Base-by-base conservation (phyloP, 1,140 invertebrate genomes). In the Solen grandis region DNA sequence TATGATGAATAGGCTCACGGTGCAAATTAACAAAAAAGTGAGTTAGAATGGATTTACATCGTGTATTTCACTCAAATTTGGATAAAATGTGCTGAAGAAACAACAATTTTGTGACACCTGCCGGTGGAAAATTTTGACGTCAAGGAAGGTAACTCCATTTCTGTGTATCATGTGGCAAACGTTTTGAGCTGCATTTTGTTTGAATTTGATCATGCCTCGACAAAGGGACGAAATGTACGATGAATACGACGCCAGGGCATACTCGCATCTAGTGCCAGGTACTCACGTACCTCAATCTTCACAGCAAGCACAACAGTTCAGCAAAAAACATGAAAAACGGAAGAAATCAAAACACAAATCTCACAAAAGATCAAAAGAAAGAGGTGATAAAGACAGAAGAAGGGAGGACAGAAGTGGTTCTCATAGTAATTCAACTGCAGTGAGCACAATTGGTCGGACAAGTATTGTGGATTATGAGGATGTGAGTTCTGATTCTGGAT, bases 381-480 rank as follows among this genome's bases (percentile, higher is more conserved):
- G 76, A 54, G 54, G 79, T 66, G 81, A 85, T 50, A 85, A 74
- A 57, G 59, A 81, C 19, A 69, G 75, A 62, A 73, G 59, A 55
- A 22, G 22, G 52, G 76, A 82, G 29, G 57, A 77, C 25, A 83
- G 69, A 25, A 46, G 8, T 59, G 35, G 8, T 59, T 72, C 77
- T 25, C 27, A 46, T 19, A 38, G 52, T 33, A 73, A 73, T 63
- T 36, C 77, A 25, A 54, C 68, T 8, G 68, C 65, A 0, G 57
- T 60, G 57, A 5, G 22, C 27, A 60, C 14, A 16, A 38, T 73
- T 35, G 77, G 68, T n/a, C 36, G 60, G 52, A 72, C 68, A 27
- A 72, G 77, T 60, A 84, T 90, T 38, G 89, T 91, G 25, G 90
- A 78, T n/a, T 90, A 91, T 76, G 89, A 91, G 83, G 90, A 90